Conservation (phyloP, 2,888 invertebrate species). For the Brachynemurus nebulosus region DNA sequence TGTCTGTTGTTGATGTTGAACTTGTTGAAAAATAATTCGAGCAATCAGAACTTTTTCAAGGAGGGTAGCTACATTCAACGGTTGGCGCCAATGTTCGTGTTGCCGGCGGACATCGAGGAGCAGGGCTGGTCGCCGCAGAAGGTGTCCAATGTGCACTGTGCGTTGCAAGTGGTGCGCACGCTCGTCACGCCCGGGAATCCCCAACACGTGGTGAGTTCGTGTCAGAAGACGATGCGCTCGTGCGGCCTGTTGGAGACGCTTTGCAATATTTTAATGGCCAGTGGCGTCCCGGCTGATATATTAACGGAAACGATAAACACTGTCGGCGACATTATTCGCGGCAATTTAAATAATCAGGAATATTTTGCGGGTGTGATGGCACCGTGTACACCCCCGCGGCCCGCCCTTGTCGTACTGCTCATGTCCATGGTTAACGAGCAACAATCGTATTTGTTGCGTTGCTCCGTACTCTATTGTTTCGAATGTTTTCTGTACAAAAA, state of each 20-base stretch:
- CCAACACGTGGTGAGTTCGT: constrained; percentile 61
- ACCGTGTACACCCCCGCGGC: constrained; percentile 84
- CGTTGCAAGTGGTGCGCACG: constrained; percentile 79
- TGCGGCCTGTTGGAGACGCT: constrained; percentile 70
- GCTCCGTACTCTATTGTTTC: constrained; percentile 94
- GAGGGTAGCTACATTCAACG: constrained; percentile 93
- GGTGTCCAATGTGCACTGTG: constrained; percentile 84
- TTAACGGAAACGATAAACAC: constrained; percentile 92
- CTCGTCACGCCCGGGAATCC: constrained; percentile 91
- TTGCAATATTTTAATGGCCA: constrained; percentile 87
- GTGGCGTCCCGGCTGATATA: constrained; percentile 92
- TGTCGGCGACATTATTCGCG: constrained; percentile 87
- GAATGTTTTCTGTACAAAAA: constrained; percentile 92
- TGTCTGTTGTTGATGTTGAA: constrained; percentile 87
- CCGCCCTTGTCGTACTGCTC: constrained; percentile 84
- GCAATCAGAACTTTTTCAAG: constrained; percentile 97
- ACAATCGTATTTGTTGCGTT: constrained; percentile 76
- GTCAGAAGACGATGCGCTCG: constrained; percentile 80
- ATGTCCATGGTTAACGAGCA: constrained; percentile 99
- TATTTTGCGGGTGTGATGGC: constrained; percentile 82
- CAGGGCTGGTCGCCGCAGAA: constrained; percentile 86
- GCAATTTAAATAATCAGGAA: constrained; percentile 81
- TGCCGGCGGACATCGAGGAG: constrained; percentile 57
- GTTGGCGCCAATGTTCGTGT: constrained; percentile 74
- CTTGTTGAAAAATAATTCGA: constrained; percentile 85